Evolutionary conservation across 2,888 invertebrate species (phyloP), one percentile per base, ranked within the genome.

Genomic region (Flabesymbios commensalis): DNA sequence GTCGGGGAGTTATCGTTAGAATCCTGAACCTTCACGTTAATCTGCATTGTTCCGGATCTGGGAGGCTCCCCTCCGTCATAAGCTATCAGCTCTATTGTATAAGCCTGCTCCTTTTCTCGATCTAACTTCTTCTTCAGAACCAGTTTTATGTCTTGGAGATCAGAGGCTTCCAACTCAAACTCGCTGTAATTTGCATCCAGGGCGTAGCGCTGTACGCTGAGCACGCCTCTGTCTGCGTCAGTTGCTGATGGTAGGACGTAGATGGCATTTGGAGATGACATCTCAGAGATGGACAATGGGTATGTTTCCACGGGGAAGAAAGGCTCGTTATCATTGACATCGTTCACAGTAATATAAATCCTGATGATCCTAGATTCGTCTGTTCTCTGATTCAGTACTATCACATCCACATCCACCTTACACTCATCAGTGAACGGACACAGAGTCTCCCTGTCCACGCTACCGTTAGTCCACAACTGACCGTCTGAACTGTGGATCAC

Each of bases 71-170:
- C 80, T 60, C 75, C 76, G 55, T 81, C 81, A 2, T 67, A 68
- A 7, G 78, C 80, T 14, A 72, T 64, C 3, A 80, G 73, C 2
- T 61, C 63, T 45, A 80, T 58, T 32, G 61, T 60, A 63, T 79
- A 80, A 29, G 62, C n/a, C 45, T 71, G 71, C 26, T 64, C 58
- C 3, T 62, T 51, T 63, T 80, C 81, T 43, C 79, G 92, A 84
- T 98, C 96, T 31, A 68, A 43, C 17, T 28, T 22, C 42, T 60
- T 57, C 3, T 28, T 51, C 24, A 68, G 54, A 22, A 58, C 58
- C 43, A 70, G 48, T n/a, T 63, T 54, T 22, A 69, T 17, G 57
- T 69, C 68, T 22, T 49, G 29, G 26, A 33, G 26, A 2, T 64
- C 66, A 24, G 56, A 62, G 22, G 45, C 36, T 22, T 64, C 61